A percentile compares a stretch with the other conserved stretches of the same genome.
These are phyloP conservation scores for Paradoxurus hermaphroditus DNA, from an alignment of 2,113 vertebrate genomes.

Conservation along the genomic window DNA sequence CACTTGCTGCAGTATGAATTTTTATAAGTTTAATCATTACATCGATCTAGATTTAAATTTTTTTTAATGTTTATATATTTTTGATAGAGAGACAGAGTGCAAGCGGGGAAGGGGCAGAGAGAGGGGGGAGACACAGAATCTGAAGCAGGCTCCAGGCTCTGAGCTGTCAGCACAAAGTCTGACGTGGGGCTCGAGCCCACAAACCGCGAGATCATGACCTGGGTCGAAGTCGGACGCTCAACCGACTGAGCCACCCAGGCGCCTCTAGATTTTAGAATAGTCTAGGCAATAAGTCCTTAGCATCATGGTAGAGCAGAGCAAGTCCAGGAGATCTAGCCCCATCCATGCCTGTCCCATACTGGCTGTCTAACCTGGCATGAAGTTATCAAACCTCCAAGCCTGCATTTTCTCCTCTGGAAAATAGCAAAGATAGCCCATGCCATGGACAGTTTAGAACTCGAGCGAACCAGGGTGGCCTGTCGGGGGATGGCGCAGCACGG, in stretches of 20 bases:
- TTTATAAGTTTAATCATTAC: neutral
- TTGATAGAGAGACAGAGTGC: too few species aligned
- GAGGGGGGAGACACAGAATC: too few species aligned
- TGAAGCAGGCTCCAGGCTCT: too few species aligned
- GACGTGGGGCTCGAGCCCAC: too few species aligned
- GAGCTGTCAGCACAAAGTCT: too few species aligned
- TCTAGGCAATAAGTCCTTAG: neutral
- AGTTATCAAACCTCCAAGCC: neutral
- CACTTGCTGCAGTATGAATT: neutral
- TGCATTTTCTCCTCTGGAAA: neutral
- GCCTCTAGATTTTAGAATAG: neutral
- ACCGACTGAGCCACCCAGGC: too few species aligned
- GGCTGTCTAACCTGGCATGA: neutral
- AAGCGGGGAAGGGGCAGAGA: too few species aligned
- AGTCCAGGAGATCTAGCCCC: neutral
- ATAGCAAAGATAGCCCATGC: neutral
- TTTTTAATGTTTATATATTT: too few species aligned
- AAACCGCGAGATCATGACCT: too few species aligned
- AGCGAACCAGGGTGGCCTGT: neutral
- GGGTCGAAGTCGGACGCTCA: too few species aligned
- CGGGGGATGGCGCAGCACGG: accelerated
- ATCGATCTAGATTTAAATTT: neutral
- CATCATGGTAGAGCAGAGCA: neutral
- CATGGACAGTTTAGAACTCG: neutral
- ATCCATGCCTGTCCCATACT: neutral